Conservation (phyloP, 2,888 invertebrate genomes). For the Acanthosoma haemorrhoidale region DNA sequence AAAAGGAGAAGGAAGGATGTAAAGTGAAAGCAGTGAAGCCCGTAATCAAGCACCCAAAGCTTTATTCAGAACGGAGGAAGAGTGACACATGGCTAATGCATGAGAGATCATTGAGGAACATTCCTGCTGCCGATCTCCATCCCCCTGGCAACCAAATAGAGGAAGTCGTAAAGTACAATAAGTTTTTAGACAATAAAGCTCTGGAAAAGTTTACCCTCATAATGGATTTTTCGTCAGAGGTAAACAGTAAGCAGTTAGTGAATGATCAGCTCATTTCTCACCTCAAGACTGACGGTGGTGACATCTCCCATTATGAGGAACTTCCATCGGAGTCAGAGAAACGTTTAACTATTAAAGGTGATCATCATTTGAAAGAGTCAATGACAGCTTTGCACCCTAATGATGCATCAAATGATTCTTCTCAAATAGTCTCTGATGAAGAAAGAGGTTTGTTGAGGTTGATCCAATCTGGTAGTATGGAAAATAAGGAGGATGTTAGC, state of each 20-base stretch:
- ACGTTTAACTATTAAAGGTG: neutral
- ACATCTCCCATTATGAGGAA: neutral
- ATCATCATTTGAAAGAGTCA: neutral
- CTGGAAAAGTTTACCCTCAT: neutral
- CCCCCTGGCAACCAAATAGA: neutral
- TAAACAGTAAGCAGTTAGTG: neutral
- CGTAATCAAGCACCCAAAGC: slow-evolving; percentile 48
- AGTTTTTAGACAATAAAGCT: neutral
- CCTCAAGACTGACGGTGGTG: neutral
- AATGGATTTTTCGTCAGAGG: neutral
- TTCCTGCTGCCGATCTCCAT: no score
- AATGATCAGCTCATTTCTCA: neutral
- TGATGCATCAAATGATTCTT: neutral
- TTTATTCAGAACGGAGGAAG: slow-evolving; percentile 33
- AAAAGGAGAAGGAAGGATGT: slow-evolving; percentile 45
- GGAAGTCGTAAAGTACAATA: neutral
- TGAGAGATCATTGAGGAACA: neutral
- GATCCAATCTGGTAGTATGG: no score
- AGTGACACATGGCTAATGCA: slow-evolving; percentile 30
- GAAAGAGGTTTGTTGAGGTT: neutral
- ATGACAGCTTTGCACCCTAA: neutral
- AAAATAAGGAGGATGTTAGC: no score
- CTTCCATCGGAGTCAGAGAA: neutral
- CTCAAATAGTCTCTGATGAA: neutral
- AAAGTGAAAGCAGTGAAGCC: slow-evolving; percentile 43